Conservation (phyloP, 1,140 invertebrate species). For the Brevipalpus yothersi region DNA sequence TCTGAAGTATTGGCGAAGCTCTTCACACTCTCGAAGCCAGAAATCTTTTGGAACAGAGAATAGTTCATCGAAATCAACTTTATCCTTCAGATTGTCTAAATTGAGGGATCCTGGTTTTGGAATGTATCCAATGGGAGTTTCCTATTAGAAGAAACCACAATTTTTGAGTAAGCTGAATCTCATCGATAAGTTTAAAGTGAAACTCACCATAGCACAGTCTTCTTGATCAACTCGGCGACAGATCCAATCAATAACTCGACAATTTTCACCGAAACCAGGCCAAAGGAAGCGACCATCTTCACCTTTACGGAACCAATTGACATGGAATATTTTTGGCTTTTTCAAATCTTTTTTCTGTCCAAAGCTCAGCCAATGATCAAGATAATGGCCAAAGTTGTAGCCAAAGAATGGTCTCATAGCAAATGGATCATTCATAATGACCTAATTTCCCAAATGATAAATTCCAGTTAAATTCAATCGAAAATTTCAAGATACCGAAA, state of each 20-base stretch:
- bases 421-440: slow-evolving; percentile 94
- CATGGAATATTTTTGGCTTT: slow-evolving; percentile 82
- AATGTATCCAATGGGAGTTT: slow-evolving; percentile 47
- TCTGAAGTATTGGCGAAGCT: slow-evolving; percentile 65
- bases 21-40: slow-evolving; percentile 63
- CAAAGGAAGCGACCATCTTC: slow-evolving; percentile 60
- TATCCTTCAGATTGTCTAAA: slow-evolving; percentile 35
- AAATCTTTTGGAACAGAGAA: slow-evolving; percentile 71
- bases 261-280: slow-evolving; percentile 95
- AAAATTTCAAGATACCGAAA: no score
- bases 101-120: slow-evolving; percentile 41
- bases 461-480: no score
- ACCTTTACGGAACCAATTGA: slow-evolving; percentile 91
- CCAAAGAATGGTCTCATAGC: slow-evolving; percentile 98
- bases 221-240: slow-evolving; percentile 53
- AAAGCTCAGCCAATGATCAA: slow-evolving; percentile 82
- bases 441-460: no score
- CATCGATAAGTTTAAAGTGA: background rate
- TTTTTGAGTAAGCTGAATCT: background rate
- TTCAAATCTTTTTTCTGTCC: slow-evolving; percentile 29
- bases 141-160: slow-evolving; percentile 9
- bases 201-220: slow-evolving; percentile 23
- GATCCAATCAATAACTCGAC: slow-evolving; percentile 82
- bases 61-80: slow-evolving; percentile 45
- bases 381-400: slow-evolving; percentile 92